Percentiles rank a stretch among this genome's conserved stretches.
Evolutionary conservation across 92 coral and sea anemone genomes (phyloP).

Genomic region (Parazoanthus atlanticus): DNA sequence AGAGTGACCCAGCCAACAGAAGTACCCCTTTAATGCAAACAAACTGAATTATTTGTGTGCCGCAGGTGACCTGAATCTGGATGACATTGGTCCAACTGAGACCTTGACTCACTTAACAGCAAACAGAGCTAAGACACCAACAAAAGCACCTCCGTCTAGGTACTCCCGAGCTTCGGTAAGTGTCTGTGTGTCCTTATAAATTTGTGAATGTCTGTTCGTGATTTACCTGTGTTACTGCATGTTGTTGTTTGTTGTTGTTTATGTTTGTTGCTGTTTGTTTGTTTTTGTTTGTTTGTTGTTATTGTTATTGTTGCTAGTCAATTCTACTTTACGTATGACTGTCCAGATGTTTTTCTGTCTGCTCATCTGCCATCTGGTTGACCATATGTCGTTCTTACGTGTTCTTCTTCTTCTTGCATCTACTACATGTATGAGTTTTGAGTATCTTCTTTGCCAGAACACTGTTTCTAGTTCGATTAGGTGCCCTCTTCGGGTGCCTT

Average conservation of each 20-base stretch:
- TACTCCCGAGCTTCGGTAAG: conserved; percentile 55
- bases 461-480: too few species aligned
- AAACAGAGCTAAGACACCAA: conserved; percentile 83
- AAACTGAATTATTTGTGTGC: neutral
- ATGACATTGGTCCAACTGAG: conserved; percentile 64
- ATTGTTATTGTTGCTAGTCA: too few species aligned
- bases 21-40: neutral
- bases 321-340: too few species aligned
- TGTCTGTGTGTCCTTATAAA: neutral
- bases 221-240: neutral
- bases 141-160: conserved; percentile 82
- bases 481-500: too few species aligned
- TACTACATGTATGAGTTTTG: too few species aligned
- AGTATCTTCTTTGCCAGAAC: too few species aligned
- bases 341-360: too few species aligned
- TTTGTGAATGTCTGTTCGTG: neutral
- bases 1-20: too few species aligned
- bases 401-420: too few species aligned
- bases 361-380: too few species aligned
- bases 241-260: neutral
- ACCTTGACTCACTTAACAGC: conserved; percentile 82
- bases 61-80: conserved; percentile 56
- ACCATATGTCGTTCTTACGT: too few species aligned
- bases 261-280: neutral
- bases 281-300: too few species aligned